These are phyloP conservation scores for Rhyacichthys aspro DNA, from an alignment of 2,797 vertebrate species.

Conservation along the genomic window DNA sequence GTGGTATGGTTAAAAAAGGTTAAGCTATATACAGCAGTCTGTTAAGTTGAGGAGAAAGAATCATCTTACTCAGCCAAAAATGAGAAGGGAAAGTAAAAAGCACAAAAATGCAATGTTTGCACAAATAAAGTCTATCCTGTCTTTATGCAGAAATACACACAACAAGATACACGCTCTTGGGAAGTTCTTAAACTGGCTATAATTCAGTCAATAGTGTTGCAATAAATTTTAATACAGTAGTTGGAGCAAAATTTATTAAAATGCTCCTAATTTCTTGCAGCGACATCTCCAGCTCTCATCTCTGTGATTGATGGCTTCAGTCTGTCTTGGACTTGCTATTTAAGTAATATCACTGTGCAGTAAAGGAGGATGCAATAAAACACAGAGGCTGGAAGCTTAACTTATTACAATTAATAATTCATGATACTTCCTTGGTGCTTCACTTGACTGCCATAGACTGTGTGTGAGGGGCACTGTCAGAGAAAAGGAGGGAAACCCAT, in stretches of 20 bases:
- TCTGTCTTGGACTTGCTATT: too few species aligned
- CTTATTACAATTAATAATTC: conserved; percentile 78
- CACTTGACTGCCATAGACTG: conserved; percentile 25
- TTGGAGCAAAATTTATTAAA: conserved; percentile 36
- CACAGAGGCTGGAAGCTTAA: conserved; percentile 54
- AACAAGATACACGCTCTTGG: not conserved
- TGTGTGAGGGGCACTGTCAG: conserved; percentile 13
- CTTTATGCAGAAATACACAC: too few species aligned
- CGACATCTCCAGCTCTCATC: conserved; percentile 33
- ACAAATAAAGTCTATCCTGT: not conserved
- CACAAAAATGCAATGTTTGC: not conserved
- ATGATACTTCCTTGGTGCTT: conserved; percentile 62
- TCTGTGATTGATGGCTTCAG: too few species aligned
- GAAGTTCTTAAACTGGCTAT: conserved; percentile 11
- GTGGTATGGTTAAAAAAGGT: too few species aligned
- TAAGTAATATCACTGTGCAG: conserved; percentile 60
- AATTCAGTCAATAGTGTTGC: too few species aligned
- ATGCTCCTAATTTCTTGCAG: conserved; percentile 23
- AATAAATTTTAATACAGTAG: too few species aligned
- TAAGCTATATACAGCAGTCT: too few species aligned
- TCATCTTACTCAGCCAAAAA: conserved; percentile 1
- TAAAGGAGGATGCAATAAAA: conserved; percentile 65
- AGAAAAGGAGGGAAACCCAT: not conserved
- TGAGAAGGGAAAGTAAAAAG: not conserved
- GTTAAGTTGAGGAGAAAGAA: too few species aligned